phyloP scores from a whole-genome alignment of 2,797 vertebrate species.

The Denticeps clupeoides region DNA sequence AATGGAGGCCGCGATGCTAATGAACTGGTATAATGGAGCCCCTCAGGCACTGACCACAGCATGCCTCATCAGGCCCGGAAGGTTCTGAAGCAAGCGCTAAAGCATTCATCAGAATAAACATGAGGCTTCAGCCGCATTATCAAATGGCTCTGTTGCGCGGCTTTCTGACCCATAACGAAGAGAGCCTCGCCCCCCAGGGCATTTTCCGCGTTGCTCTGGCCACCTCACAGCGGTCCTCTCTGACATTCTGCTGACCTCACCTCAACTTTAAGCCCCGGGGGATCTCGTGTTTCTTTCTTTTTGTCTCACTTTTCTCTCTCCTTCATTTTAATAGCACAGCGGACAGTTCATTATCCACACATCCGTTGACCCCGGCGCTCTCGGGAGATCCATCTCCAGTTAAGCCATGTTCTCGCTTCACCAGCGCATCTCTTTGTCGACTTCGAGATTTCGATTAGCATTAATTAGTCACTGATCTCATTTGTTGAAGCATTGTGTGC shows the following conservation, averaged over 20 bases:
- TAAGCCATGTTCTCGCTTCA: too few species aligned
- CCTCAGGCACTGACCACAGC: background rate
- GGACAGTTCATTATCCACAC: slow-evolving; percentile 60
- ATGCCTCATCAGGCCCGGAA: background rate
- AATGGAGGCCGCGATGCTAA: background rate
- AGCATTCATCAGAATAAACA: background rate
- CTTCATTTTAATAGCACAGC: slow-evolving; percentile 61
- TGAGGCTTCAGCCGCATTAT: too few species aligned
- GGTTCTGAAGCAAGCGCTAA: too few species aligned
- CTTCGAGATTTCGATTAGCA: too few species aligned
- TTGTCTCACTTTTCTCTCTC: slow-evolving; percentile 42
- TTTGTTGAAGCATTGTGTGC: too few species aligned
- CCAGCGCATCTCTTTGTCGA: too few species aligned
- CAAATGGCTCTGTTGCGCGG: too few species aligned
- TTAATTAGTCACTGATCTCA: too few species aligned
- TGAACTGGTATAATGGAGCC: slow-evolving; percentile 1
- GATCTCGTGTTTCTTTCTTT: slow-evolving; percentile 19
- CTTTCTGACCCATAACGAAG: too few species aligned
- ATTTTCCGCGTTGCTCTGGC: slow-evolving; percentile 8
- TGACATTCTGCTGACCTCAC: slow-evolving; percentile 40
- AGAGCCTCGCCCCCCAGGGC: too few species aligned
- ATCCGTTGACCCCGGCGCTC: too few species aligned
- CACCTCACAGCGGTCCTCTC: slow-evolving; percentile 25
- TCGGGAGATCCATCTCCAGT: too few species aligned
- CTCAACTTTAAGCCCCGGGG: slow-evolving; percentile 4